These are phyloP conservation scores for Temnothorax curvispinosus DNA, from an alignment of 1,140 invertebrate species.

Conservation along the genomic window DNA sequence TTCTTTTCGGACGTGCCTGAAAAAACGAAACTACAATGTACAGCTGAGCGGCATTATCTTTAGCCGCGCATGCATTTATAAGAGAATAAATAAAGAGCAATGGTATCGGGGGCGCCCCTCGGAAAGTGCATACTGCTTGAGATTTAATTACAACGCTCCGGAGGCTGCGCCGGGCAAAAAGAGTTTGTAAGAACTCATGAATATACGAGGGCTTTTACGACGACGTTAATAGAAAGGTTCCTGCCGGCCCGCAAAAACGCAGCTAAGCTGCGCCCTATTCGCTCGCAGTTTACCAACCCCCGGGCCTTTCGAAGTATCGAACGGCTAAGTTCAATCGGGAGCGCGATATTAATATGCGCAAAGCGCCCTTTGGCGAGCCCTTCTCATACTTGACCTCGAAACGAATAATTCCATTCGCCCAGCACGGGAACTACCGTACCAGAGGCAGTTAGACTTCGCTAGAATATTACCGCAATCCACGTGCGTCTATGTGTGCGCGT, in stretches of 20 bases:
- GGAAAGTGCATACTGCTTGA: constrained; percentile 67
- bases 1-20: not conserved
- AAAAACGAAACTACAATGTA: constrained; percentile 15
- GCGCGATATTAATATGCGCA: constrained; percentile 59
- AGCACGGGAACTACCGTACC: constrained; percentile 25
- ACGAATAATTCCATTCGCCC: constrained; percentile 51
- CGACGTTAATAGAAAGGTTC: constrained; percentile 50
- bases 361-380: constrained; percentile 57
- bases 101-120: constrained; percentile 62
- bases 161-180: constrained; percentile 53
- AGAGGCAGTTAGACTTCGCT: constrained; percentile 43
- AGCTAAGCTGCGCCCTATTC: constrained; percentile 50
- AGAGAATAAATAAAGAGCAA: constrained; percentile 63
- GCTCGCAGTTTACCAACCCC: constrained; percentile 39
- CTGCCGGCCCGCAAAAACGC: constrained; percentile 47
- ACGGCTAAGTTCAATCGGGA: constrained; percentile 59
- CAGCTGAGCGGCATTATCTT: constrained; percentile 44
- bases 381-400: constrained; percentile 60
- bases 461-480: constrained; percentile 38
- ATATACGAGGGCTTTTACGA: constrained; percentile 71
- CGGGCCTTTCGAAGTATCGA: constrained; percentile 55
- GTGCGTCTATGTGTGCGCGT: not conserved
- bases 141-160: constrained; percentile 72
- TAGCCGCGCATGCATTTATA: constrained; percentile 46
- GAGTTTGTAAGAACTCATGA: constrained; percentile 69